Evolutionary conservation across 1,140 invertebrate genomes (phyloP).

Genomic region (Scaptodrosophila lebanonensis): DNA sequence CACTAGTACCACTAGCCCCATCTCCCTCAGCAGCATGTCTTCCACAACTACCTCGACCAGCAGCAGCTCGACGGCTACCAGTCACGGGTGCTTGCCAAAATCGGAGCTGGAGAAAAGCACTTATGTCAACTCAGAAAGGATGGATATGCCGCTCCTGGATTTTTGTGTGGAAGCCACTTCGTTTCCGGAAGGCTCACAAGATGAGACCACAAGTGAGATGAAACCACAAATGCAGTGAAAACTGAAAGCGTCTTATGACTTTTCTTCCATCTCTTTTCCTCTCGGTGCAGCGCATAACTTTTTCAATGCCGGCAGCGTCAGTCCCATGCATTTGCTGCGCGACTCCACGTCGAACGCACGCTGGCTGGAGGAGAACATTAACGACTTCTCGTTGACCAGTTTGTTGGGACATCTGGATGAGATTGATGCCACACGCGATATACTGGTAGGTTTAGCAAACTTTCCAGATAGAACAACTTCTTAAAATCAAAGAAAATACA

Average conservation of each 20-base stretch:
- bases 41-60: constrained; percentile 7
- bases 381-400: constrained; percentile 89
- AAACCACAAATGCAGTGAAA: background rate
- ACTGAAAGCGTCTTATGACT: background rate
- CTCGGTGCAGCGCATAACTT: constrained; percentile 41
- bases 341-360: constrained; percentile 78
- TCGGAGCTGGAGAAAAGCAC: background rate
- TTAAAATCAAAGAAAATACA: too few species aligned
- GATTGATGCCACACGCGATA: constrained; percentile 68
- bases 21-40: background rate
- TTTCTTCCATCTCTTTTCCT: background rate
- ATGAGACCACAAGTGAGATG: constrained; percentile 59
- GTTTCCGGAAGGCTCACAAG: constrained; percentile 43
- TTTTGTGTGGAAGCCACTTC: constrained; percentile 4
- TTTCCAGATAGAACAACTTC: background rate
- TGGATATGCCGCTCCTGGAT: constrained; percentile 49
- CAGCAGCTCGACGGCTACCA: background rate
- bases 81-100: background rate
- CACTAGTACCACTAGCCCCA: constrained; percentile 3
- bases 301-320: constrained; percentile 79
- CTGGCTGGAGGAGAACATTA: constrained; percentile 87
- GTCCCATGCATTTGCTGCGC: constrained; percentile 86
- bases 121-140: background rate
- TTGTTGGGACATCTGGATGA: constrained; percentile 87
- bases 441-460: constrained; percentile 50